These are phyloP conservation scores for Lasaia peninsularis DNA, from an alignment of 1,140 invertebrate species.

Conservation along the genomic window DNA sequence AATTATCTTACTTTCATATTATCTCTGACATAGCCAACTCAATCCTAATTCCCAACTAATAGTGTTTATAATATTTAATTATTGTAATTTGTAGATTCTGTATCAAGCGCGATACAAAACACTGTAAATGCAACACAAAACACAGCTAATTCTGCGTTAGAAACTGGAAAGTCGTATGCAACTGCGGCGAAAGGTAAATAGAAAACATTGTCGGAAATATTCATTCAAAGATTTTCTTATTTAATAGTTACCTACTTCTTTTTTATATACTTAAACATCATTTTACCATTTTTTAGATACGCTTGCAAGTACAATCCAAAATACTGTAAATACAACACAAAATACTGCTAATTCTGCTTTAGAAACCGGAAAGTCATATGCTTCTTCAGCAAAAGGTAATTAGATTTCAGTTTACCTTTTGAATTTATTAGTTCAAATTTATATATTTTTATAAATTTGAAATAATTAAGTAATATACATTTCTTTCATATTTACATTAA, in stretches of 20 bases:
- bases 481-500: no score
- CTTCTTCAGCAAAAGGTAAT: not conserved
- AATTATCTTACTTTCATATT: no score
- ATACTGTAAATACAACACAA: conserved; percentile 28
- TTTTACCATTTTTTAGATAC: conserved; percentile 23
- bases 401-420: not conserved
- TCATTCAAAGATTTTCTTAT: no score
- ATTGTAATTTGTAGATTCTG: conserved; percentile 7
- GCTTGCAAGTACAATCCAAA: conserved; percentile 32
- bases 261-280: not conserved
- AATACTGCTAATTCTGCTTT: conserved; percentile 28
- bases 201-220: no score
- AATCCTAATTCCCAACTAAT: no score
- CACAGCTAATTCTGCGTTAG: conserved; percentile 25
- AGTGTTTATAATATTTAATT: not conserved
- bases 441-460: not conserved
- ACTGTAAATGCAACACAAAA: conserved; percentile 6
- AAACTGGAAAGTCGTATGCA: conserved; percentile 20
- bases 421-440: not conserved
- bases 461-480: no score
- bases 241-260: no score
- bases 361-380: conserved; percentile 26
- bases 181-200: conserved; percentile 18
- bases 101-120: not conserved
- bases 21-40: no score